These are phyloP conservation scores for Blastobasis lacticolella DNA, from an alignment of 2,888 invertebrate species.

Conservation along the genomic window DNA sequence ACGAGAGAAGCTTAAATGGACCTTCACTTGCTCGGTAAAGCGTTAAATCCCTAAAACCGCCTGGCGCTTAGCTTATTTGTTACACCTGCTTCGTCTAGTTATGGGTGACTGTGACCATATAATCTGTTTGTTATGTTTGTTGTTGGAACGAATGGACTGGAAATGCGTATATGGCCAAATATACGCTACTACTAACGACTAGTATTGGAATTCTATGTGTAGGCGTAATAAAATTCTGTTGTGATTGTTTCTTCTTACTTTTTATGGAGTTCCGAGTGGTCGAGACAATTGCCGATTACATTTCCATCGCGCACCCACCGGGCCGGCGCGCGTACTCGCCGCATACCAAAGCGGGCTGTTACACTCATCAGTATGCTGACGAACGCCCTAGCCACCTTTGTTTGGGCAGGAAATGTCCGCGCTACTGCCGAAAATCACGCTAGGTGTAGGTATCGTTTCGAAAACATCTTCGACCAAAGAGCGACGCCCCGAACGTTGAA, in stretches of 20 bases:
- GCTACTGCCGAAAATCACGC: constrained; percentile 59
- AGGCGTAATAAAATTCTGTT: constrained; percentile 14
- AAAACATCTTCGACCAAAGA: constrained; percentile 46
- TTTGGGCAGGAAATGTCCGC: constrained; percentile 68
- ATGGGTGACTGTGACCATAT: not conserved
- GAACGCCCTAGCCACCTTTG: constrained; percentile 55
- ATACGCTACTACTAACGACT: no score
- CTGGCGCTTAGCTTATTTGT: not conserved
- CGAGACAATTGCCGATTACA: constrained; percentile 63
- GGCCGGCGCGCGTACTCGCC: constrained; percentile 31
- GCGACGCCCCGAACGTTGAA: constrained; percentile 37
- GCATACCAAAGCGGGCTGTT: constrained; percentile 47
- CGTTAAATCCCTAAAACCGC: constrained; percentile 1
- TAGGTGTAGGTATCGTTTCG: constrained; percentile 29
- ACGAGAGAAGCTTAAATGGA: constrained; percentile 36
- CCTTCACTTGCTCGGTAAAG: constrained; percentile 13
- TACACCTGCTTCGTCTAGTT: not conserved
- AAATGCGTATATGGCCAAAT: no score
- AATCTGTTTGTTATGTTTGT: not conserved
- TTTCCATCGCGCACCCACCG: constrained; percentile 51
- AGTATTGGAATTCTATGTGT: no score
- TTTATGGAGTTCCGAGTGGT: constrained; percentile 56
- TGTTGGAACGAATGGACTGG: no score
- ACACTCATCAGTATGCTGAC: constrained; percentile 60
- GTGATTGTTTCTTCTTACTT: constrained; percentile 27